phyloP scores from a whole-genome alignment of 2,797 vertebrate genomes.

The Sciaenops ocellatus region DNA sequence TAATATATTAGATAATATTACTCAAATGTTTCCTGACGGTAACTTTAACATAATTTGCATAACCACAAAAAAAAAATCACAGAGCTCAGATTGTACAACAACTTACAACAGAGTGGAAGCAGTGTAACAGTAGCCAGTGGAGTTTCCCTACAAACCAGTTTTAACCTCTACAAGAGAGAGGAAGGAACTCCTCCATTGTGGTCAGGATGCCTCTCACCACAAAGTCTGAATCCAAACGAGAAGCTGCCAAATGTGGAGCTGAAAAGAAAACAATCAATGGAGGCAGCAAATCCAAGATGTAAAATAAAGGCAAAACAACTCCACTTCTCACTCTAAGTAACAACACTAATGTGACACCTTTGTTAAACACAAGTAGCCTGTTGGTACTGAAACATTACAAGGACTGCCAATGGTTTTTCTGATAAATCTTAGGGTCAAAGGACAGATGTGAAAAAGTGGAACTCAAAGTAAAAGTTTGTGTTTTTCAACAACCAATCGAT shows the following conservation, averaged over 20 bases:
- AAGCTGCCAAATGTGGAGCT: conserved; percentile 54
- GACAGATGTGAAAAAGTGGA: not conserved
- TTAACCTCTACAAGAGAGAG: conserved; percentile 54
- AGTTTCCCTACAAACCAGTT: conserved; percentile 65
- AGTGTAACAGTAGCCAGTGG: conserved; percentile 52
- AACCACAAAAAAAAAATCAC: conserved; percentile 21
- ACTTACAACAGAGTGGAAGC: conserved; percentile 31
- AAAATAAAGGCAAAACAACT: conserved; percentile 44
- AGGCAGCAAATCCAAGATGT: conserved; percentile 50
- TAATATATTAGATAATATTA: too few species aligned
- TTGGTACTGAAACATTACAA: conserved; percentile 24
- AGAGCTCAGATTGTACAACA: conserved; percentile 34
- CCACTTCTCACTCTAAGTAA: conserved; percentile 22
- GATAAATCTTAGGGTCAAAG: not conserved
- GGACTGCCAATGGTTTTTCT: conserved; percentile 5
- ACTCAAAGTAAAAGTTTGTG: conserved; percentile 1
- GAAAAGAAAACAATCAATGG: conserved; percentile 61
- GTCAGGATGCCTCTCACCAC: conserved; percentile 63
- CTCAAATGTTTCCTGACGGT: conserved; percentile 45
- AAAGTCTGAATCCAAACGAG: conserved; percentile 51
- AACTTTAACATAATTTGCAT: conserved; percentile 61
- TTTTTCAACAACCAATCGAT: not conserved
- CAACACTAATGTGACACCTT: conserved; percentile 26
- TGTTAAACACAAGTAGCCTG: conserved; percentile 27
- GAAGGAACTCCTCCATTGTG: conserved; percentile 79